Percentiles rank a stretch among this genome's conserved stretches.
phyloP scores from a whole-genome alignment of 2,797 vertebrate species.

The Pangasius larnaudii region DNA sequence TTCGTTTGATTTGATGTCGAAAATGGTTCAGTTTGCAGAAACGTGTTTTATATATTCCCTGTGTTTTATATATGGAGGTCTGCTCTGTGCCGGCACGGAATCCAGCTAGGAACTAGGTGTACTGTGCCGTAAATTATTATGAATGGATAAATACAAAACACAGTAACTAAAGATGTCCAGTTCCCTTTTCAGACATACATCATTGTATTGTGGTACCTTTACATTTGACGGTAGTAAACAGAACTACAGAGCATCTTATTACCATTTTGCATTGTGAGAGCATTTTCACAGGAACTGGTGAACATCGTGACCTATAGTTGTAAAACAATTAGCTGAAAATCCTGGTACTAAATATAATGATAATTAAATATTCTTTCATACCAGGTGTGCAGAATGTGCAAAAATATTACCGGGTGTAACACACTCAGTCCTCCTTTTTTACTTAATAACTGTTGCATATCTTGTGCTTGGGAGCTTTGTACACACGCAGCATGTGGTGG shows the following conservation, averaged over 20 bases:
- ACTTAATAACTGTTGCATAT: neutral
- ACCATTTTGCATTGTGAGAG: neutral
- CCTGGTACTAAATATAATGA: neutral
- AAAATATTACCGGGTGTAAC: neutral
- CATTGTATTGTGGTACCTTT: neutral
- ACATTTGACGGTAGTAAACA: neutral
- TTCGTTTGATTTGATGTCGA: neutral
- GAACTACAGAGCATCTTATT: neutral
- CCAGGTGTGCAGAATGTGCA: too few species aligned
- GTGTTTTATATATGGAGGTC: neutral
- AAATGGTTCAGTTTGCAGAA: neutral
- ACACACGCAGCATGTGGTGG: neutral
- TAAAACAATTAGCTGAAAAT: neutral
- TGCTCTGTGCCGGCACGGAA: neutral
- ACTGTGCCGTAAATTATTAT: neutral
- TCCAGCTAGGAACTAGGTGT: neutral
- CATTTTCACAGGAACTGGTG: neutral
- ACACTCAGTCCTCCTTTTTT: neutral
- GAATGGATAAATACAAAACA: neutral
- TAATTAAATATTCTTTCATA: neutral
- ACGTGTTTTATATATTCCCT: neutral
- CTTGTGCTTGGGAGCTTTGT: neutral
- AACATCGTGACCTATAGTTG: neutral
- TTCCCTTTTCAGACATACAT: neutral
- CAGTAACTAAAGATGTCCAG: neutral